Conservation (phyloP, 2,113 vertebrate species). For the Gobiocypris rarus region DNA sequence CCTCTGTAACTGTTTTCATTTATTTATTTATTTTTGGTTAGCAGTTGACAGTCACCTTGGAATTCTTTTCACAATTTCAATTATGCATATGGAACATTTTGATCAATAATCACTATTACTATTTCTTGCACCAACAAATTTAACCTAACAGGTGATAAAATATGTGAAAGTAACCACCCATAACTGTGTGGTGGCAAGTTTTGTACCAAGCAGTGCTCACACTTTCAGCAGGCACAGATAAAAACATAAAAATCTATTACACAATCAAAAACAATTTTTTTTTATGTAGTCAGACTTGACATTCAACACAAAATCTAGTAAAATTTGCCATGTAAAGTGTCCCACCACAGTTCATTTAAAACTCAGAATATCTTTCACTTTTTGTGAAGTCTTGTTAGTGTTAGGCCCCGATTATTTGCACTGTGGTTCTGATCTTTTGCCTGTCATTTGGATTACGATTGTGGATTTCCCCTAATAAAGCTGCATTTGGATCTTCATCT, state of each 20-base stretch:
- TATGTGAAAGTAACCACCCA: no score
- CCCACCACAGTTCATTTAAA: background rate
- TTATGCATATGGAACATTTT: background rate
- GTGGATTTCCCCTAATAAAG: no score
- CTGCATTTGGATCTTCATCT: no score
- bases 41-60: background rate
- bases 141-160: no score
- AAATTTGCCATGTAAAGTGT: background rate
- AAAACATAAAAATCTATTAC: background rate
- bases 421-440: no score
- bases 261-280: no score
- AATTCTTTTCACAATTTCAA: background rate
- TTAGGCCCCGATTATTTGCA: no score
- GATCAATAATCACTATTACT: background rate
- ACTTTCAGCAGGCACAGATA: background rate
- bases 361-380: no score
- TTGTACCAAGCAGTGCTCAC: background rate
- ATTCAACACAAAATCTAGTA: background rate
- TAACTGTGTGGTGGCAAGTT: background rate
- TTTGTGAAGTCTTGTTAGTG: no score
- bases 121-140: no score
- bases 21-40: no score
- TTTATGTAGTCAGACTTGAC: background rate
- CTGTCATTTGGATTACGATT: no score
- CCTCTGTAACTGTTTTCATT: constrained; percentile 10